phyloP scores from a whole-genome alignment of 2,113 vertebrate species.

The Anser brachyrhynchus region DNA sequence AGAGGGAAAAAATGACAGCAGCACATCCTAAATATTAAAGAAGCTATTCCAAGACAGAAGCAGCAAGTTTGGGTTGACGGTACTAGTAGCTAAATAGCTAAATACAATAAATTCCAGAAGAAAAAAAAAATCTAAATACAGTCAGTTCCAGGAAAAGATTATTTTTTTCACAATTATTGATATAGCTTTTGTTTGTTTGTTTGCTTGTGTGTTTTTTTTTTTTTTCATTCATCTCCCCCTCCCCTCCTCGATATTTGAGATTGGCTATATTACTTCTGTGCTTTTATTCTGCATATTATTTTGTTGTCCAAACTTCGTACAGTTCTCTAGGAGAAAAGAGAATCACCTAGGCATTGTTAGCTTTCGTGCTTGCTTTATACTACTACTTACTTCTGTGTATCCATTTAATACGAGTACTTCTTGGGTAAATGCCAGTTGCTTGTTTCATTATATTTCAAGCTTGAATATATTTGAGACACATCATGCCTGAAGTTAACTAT shows the following conservation, averaged over 20 bases:
- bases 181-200: background rate
- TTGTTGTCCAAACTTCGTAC: background rate
- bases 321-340: background rate
- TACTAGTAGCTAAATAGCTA: background rate
- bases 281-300: background rate
- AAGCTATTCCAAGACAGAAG: background rate
- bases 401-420: background rate
- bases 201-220: background rate
- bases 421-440: background rate
- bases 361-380: background rate
- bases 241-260: background rate
- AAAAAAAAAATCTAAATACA: too few relatives aligned
- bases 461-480: background rate
- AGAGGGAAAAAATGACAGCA: background rate
- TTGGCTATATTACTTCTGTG: background rate
- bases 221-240: background rate
- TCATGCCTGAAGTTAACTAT: background rate
- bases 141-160: background rate
- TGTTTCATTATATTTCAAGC: background rate
- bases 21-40: conserved; percentile 28
- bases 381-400: background rate
- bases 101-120: background rate
- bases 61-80: background rate
- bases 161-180: background rate
- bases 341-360: background rate